Conservation (phyloP, 2,113 vertebrate genomes). For the Osmerus mordax region DNA sequence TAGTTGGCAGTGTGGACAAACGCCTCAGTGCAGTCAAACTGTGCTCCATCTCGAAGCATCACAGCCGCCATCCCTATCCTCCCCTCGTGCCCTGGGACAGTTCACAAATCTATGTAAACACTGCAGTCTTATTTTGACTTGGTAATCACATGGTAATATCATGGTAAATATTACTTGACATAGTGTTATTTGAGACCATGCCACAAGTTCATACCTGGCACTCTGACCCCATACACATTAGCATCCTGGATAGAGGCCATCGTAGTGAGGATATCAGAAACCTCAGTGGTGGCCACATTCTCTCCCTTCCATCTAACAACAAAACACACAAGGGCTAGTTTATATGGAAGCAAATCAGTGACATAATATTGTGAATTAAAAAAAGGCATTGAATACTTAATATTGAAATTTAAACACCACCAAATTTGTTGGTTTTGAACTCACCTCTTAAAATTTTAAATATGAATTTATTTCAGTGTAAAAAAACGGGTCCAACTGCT, state of each 20-base stretch:
- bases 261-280: conserved; percentile 70
- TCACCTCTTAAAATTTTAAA: too few relatives aligned
- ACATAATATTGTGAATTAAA: too few relatives aligned
- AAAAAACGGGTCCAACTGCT: too few relatives aligned
- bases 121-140: background rate
- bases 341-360: background rate
- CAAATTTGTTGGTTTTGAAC: too few relatives aligned
- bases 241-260: conserved; percentile 79
- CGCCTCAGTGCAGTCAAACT: conserved; percentile 72
- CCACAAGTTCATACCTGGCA: conserved; percentile 72
- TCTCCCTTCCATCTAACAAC: conserved; percentile 86
- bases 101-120: background rate
- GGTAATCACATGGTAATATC: background rate
- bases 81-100: conserved; percentile 79
- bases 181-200: background rate
- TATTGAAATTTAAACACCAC: too few relatives aligned
- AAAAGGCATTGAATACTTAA: too few relatives aligned
- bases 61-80: conserved; percentile 84
- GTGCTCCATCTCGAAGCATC: conserved; percentile 68
- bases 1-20: conserved; percentile 70
- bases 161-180: background rate
- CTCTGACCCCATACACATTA: conserved; percentile 83
- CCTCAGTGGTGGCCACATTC: conserved; percentile 88
- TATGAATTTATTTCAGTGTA: too few relatives aligned
- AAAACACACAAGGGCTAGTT: background rate